Evolutionary conservation across 92 coral and sea anemone genomes (phyloP).

Genomic region (Actinostola sp.): DNA sequence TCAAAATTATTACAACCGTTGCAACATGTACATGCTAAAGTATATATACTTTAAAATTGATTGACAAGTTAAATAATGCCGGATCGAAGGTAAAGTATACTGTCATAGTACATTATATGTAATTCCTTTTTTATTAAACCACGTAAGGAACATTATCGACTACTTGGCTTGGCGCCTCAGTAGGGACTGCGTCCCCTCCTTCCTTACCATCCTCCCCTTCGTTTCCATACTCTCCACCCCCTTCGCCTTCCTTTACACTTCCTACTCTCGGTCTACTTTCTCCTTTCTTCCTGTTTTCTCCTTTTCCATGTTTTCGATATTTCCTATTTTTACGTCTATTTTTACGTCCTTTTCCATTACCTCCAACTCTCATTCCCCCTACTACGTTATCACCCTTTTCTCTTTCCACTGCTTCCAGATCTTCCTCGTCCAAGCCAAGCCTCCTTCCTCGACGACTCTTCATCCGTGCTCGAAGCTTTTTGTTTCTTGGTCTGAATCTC

Average conservation of each 20-base stretch:
- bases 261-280: neutral
- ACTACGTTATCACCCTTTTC: neutral
- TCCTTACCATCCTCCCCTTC: neutral
- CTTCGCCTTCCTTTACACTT: neutral
- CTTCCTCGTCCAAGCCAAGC: constrained; percentile 7
- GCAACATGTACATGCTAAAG: no score
- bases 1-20: no score
- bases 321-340: neutral
- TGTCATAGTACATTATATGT: no score
- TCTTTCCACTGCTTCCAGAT: constrained; percentile 9
- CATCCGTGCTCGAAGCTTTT: constrained; percentile 1
- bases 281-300: neutral
- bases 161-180: neutral
- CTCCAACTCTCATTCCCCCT: neutral
- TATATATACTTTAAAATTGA: no score
- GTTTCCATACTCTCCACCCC: no score
- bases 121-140: no score
- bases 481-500: constrained; percentile 12
- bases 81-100: no score
- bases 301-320: neutral
- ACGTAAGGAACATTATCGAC: constrained; percentile 13
- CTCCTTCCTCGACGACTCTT: constrained; percentile 1
- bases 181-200: neutral
- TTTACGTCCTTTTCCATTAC: no score
- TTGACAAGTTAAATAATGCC: no score